Evolutionary conservation across 2,888 invertebrate genomes (phyloP).

Genomic region (Limnephilus auricula): DNA sequence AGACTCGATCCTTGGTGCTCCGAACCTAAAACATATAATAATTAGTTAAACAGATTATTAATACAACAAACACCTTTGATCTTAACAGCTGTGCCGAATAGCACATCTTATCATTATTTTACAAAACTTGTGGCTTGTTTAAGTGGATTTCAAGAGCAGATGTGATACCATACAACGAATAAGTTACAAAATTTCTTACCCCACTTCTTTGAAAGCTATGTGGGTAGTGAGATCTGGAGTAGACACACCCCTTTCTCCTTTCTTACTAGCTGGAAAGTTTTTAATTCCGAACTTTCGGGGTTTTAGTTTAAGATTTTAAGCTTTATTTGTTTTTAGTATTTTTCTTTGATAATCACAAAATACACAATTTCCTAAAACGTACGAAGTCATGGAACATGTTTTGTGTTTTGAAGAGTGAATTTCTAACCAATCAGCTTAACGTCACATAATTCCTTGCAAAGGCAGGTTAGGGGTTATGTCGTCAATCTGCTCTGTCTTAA

Average conservation of each 20-base stretch:
- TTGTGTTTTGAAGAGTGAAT: neutral
- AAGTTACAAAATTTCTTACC: neutral
- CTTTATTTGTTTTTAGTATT: neutral
- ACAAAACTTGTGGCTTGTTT: neutral
- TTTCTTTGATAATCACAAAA: neutral
- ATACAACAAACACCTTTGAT: neutral
- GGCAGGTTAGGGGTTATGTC: neutral
- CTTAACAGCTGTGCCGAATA: neutral
- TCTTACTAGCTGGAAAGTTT: neutral
- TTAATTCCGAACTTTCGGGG: neutral
- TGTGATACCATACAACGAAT: neutral
- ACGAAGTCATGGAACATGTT: neutral
- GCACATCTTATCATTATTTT: neutral
- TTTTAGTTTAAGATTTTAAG: neutral
- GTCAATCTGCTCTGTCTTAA: neutral
- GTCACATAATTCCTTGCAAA: neutral
- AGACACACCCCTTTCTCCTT: neutral
- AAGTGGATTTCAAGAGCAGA: neutral
- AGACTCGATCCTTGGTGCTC: constrained; percentile 75
- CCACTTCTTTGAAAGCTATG: neutral
- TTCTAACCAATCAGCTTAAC: neutral
- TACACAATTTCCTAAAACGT: neutral
- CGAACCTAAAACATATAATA: constrained; percentile 70
- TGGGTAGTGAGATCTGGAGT: neutral
- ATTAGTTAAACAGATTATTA: neutral